Evolutionary conservation across 1,140 invertebrate species (phyloP), one percentile per base, ranked within the genome.

Genomic region (Ooceraea biroi): DNA sequence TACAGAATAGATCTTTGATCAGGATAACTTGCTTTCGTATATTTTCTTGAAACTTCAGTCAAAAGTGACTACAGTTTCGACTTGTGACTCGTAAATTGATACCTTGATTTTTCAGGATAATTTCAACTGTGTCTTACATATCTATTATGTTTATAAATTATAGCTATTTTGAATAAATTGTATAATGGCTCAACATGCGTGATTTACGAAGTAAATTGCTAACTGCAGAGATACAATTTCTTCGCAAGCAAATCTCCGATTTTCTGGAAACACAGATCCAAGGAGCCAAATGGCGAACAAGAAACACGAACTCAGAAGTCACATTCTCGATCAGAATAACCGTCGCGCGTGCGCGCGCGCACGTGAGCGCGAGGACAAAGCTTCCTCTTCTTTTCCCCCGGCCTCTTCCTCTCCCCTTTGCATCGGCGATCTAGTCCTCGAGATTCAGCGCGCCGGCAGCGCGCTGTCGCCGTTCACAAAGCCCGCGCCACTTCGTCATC

Each of bases 341-440:
- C 82, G 86, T 87, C 74, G 74, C 58, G 44, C 71, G 36, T 3
- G 46, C 58, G 76, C 65, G 80, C 74, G 74, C 58, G 44, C 71
- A 7, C 2, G 46, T 52, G 76, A 71, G 80, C 36, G 36, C 36
- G 36, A 36, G 48, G 27, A 66, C 52, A 72, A 72, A 83, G 65
- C 25, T 55, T 46, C 10, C n/a, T n/a, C n/a, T n/a, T n/a, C n/a
- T n/a, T n/a, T n/a, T n/a, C n/a, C n/a, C n/a, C n/a, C n/a, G n/a
- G n/a, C n/a, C n/a, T n/a, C n/a, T n/a, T n/a, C n/a, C n/a, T n/a
- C n/a, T n/a, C n/a, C n/a, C n/a, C n/a, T 41, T 30, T 50, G 44
- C 65, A 71, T 80, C 76, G 76, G n/a, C 65, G 50, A 80, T 80
- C 65, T 71, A 80, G 36, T 71, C 74, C 41, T 71, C 50, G 65